These are phyloP conservation scores for Dicyrtomina minuta DNA, from an alignment of 2,888 invertebrate genomes.

Conservation along the genomic window DNA sequence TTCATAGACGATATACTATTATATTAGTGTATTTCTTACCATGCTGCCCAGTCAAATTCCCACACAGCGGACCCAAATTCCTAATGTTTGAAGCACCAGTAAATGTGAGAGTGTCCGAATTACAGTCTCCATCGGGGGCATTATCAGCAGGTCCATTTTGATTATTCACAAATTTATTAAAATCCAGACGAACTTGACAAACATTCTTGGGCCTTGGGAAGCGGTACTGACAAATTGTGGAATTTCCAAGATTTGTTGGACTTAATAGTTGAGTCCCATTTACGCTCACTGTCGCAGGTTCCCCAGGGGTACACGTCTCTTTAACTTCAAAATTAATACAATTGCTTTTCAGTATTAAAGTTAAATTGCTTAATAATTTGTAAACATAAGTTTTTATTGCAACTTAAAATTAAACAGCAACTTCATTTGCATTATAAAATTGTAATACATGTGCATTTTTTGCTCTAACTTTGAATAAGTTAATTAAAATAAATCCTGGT, in stretches of 20 bases:
- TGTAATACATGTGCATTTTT: too few species aligned
- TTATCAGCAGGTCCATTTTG: slow-evolving; percentile 32
- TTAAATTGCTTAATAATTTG: neutral
- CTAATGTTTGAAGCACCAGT: slow-evolving; percentile 39
- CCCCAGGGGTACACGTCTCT: slow-evolving; percentile 39
- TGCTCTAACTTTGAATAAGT: too few species aligned
- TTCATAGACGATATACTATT: too few species aligned
- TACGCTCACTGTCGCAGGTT: slow-evolving; percentile 31
- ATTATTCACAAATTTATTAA: slow-evolving; percentile 40
- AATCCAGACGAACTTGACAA: slow-evolving; percentile 50
- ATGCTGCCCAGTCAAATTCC: slow-evolving; percentile 46
- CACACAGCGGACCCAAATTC: slow-evolving; percentile 44
- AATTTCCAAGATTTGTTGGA: slow-evolving; percentile 20
- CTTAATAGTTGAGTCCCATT: slow-evolving; percentile 46
- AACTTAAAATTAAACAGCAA: neutral
- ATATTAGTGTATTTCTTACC: too few species aligned
- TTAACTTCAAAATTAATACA: slow-evolving; percentile 7
- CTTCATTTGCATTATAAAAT: too few species aligned
- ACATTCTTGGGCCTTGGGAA: slow-evolving; percentile 44
- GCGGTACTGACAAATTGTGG: slow-evolving; percentile 38
- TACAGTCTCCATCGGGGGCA: slow-evolving; percentile 42
- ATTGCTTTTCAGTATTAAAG: neutral
- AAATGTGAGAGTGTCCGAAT: slow-evolving; percentile 41
- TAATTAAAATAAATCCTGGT: too few species aligned
- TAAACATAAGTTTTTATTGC: too few species aligned